A percentile compares a stretch with the other conserved stretches of the same genome.
phyloP scores from a whole-genome alignment of 2,888 invertebrate species.

The Julus scanicus region DNA sequence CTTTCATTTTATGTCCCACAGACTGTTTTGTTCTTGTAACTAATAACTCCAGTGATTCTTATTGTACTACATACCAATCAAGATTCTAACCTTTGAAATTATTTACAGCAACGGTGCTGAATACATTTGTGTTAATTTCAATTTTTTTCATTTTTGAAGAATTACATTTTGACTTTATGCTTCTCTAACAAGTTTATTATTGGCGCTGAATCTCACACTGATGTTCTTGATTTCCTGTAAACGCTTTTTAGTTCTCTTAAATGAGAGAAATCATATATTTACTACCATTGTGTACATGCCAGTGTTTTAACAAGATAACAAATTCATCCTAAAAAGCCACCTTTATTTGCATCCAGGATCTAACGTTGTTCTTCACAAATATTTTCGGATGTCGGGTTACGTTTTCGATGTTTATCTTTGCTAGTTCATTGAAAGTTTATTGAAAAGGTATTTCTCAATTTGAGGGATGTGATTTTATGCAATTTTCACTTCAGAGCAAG shows the following conservation, averaged over 20 bases:
- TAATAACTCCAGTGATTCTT: no score
- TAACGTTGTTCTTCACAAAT: background rate
- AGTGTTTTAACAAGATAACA: background rate
- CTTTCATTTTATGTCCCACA: no score
- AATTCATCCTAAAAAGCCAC: background rate
- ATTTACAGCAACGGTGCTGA: no score
- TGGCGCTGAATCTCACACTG: background rate
- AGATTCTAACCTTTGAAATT: no score
- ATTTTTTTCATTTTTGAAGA: no score
- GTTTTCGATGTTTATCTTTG: constrained; percentile 33
- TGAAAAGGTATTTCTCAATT: background rate
- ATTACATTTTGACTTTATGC: no score
- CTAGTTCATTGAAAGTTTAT: background rate
- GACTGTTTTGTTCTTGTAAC: no score
- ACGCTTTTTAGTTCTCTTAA: background rate
- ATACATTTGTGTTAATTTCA: no score
- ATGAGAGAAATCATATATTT: background rate
- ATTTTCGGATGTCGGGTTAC: background rate
- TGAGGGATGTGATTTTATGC: background rate
- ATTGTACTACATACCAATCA: no score
- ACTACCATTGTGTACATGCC: background rate
- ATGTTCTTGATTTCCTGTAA: background rate
- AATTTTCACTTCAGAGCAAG: background rate
- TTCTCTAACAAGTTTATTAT: background rate
- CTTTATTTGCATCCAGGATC: constrained; percentile 14